These are phyloP conservation scores for Microtus pennsylvanicus DNA, from an alignment of 2,113 vertebrate species.

Conservation along the genomic window DNA sequence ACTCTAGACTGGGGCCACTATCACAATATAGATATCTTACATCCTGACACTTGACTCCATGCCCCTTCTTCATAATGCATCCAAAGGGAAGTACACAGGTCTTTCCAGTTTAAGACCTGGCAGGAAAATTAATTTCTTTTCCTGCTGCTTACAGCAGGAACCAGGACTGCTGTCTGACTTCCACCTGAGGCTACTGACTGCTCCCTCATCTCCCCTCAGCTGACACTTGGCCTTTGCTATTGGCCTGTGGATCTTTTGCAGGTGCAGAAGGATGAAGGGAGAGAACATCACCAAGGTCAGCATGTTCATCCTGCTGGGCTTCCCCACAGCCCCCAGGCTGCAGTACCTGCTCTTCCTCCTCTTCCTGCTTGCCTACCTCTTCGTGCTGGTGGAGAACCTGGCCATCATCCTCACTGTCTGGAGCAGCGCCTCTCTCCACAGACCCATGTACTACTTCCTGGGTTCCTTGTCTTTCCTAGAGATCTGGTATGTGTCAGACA, in stretches of 20 bases:
- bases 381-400: conserved; percentile 69
- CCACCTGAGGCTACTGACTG: fast-evolving
- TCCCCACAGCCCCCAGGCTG: conserved; percentile 46
- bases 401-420: conserved; percentile 63
- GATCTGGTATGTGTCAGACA: conserved; percentile 63
- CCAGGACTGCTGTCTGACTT: fast-evolving
- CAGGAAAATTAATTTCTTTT: neutral
- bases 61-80: fast-evolving
- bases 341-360: conserved; percentile 53
- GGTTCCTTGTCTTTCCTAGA: conserved; percentile 60
- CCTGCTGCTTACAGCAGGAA: too few relatives aligned
- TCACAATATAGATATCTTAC: fast-evolving
- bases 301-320: conserved; percentile 65
- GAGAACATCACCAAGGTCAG: conserved; percentile 43
- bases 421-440: conserved; percentile 54
- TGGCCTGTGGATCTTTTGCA: neutral
- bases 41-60: too few relatives aligned
- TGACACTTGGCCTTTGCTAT: fast-evolving
- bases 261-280: conserved; percentile 18
- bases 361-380: conserved; percentile 66
- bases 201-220: neutral
- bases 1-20: neutral
- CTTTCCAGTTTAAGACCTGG: neutral
- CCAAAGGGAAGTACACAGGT: fast-evolving
- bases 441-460: conserved; percentile 81